Evolutionary conservation across 23 tunicate species (phyloP), one percentile per base, ranked within the genome.

Genomic region (Halocynthia roretzi): DNA sequence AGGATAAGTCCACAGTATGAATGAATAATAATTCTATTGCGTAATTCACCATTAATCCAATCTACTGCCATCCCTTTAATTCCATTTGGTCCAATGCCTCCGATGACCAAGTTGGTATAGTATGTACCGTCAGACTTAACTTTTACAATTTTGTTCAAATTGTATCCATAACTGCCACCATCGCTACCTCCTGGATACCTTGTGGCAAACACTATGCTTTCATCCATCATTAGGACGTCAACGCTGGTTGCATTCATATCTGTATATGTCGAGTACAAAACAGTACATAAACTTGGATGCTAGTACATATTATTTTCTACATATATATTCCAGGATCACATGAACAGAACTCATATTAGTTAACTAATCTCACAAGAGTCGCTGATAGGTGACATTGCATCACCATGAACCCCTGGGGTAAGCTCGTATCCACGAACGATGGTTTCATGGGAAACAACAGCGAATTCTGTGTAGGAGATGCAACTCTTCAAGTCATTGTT

Each of bases 71-170:
- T 51, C 6, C 87, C 83, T 21, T 78, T 77, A 48, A 87, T 87
- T 77, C 93, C 93, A 44, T 68, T 51, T 40, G 70, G 70, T 53
- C 93, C 93, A 56, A 87, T 76, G 15, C 93, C 93, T 14, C 68
- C 83, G 5, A 6, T 8, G 10, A 82, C 78, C 17, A 67, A 7
- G 51, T 48, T 17, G 7, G 18, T 15, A 15, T 6, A 7, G 6
- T 83, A 65, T 2, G 44, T 55, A 7, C 86, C 92, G 48, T 67
- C 77, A 18, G 55, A 0, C 54, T 56, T 62, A 48, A 18, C 12
- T 51, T 56, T 58, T 15, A 20, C 61, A 6, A 87, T 71, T 10
- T 53, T 71, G 72, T 71, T 76, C 64, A 62, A 60, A 14, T 18
- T 20, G 17, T 8, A 10, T 54, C 85, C 82, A 11, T 52, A 17